Conservation (phyloP, 2,888 invertebrate genomes). For the Pemphredon lugubris region DNA sequence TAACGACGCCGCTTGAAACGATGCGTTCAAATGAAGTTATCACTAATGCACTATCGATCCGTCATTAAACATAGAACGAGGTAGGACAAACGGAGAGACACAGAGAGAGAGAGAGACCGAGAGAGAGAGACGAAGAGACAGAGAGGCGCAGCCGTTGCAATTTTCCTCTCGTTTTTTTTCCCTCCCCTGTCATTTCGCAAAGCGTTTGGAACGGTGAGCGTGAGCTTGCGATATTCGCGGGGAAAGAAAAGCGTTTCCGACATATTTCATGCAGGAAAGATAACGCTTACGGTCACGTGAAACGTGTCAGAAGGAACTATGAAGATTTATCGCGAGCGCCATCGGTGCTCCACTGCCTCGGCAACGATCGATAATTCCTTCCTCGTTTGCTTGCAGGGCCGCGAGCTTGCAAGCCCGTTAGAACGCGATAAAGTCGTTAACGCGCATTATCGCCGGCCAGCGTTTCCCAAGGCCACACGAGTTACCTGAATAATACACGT, state of each 20-base stretch:
- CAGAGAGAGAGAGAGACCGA: too few relatives aligned
- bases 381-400: conserved; percentile 64
- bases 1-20: conserved; percentile 6
- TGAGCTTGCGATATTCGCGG: conserved; percentile 64
- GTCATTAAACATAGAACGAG: conserved; percentile 23
- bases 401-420: conserved; percentile 65
- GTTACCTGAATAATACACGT: conserved; percentile 61
- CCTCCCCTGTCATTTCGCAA: conserved; percentile 23
- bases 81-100: neutral
- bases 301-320: conserved; percentile 66
- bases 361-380: conserved; percentile 65
- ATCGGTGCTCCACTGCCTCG: conserved; percentile 55
- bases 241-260: conserved; percentile 67
- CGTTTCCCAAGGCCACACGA: conserved; percentile 61
- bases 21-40: conserved; percentile 47
- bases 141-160: conserved; percentile 4
- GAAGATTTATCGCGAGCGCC: conserved; percentile 66
- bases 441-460: conserved; percentile 64
- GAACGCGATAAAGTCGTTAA: conserved; percentile 69
- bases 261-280: conserved; percentile 63
- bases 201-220: conserved; percentile 46
- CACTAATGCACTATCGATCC: conserved; percentile 52
- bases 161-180: conserved; percentile 19
- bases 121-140: too few relatives aligned
- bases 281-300: conserved; percentile 65